Base-by-base conservation (phyloP, 1,140 invertebrate genomes). In the Goniozus legneri region DNA sequence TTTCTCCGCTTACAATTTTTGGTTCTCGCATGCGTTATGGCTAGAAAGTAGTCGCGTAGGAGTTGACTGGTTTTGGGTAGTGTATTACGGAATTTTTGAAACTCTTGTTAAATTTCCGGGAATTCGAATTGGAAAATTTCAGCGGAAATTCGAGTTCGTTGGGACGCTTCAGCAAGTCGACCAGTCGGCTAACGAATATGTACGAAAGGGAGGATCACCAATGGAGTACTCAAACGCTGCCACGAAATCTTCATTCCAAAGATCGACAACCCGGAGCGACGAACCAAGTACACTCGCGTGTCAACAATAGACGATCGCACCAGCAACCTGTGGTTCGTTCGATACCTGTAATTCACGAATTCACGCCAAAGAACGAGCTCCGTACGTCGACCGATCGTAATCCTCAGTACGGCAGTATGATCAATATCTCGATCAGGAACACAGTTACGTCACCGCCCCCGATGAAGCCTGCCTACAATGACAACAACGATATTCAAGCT, bases 161-260 rank as follows among this genome's bases (percentile, higher is more conserved):
- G 47, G 87, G 86, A 30, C 81, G 89, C 46, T 84, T 88, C 73
- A 90, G 87, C 77, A 89, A 88, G 67, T 87, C 85, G 0, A 86
- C 86, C 13, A 81, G 85, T 58, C 79, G 85, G 34, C 70, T 91
- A 47, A 77, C 77, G 44, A 77, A 78, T 46, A 67, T 72, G 38
- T 76, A 79, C 56, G 71, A 73, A 13, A 71, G 74, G 27, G 73
- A 80, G 30, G 79, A 83, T 12, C 81, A 84, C 47, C 69, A 75
- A 14, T 79, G 84, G n/a, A 84, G 80, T 27, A 82, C 86, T 0
- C 89, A 91, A 70, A 91, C 89, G 0, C 64, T 92, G 44, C 89
- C 89, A 1, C 76, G 89, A 19, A 88, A 87, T 57, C 66, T 85
- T 22, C 80, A 80, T 65, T 78, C 77, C 1, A 36, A 21, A 32